Percentiles rank a stretch among this genome's conserved stretches.
Evolutionary conservation across 2,797 vertebrate genomes (phyloP).

Genomic region (Siniperca obscura): DNA sequence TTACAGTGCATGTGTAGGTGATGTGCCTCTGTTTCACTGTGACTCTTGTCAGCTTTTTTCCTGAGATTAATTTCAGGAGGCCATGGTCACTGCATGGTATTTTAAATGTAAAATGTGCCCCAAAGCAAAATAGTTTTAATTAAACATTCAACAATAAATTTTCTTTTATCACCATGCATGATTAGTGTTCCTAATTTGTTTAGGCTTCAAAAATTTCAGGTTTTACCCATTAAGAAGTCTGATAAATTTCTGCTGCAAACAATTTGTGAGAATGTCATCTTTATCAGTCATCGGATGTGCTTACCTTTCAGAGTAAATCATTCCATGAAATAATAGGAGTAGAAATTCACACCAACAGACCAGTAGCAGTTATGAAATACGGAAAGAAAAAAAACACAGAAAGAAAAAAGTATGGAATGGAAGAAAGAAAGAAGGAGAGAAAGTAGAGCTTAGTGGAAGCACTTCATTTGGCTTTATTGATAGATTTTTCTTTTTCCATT

Average conservation of each 20-base stretch:
- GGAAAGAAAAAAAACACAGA: slow-evolving; percentile 4
- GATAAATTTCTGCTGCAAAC: slow-evolving; percentile 6
- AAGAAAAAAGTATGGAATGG: background rate
- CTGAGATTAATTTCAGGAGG: slow-evolving; percentile 65
- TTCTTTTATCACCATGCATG: slow-evolving; percentile 14
- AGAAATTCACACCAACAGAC: background rate
- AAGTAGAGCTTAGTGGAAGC: slow-evolving; percentile 60
- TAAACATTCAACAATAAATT: slow-evolving; percentile 60
- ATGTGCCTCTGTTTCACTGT: slow-evolving; percentile 49
- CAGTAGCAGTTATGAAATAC: slow-evolving; percentile 32
- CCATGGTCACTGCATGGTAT: slow-evolving; percentile 60
- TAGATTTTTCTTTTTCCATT: slow-evolving; percentile 83
- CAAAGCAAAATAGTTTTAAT: slow-evolving; percentile 63
- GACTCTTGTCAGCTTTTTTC: slow-evolving; percentile 52
- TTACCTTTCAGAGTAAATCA: slow-evolving; percentile 30
- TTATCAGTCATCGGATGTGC: slow-evolving; percentile 12
- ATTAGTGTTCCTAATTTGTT: slow-evolving; percentile 54
- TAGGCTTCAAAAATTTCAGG: slow-evolving; percentile 20
- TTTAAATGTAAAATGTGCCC: slow-evolving; percentile 57
- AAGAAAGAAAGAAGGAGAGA: slow-evolving; percentile 19
- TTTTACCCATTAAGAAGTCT: slow-evolving; percentile 16
- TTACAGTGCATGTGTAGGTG: slow-evolving; percentile 54
- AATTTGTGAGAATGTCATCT: slow-evolving; percentile 1
- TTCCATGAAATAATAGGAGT: background rate
- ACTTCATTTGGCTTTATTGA: slow-evolving; percentile 80